A percentile compares a stretch with the other conserved stretches of the same genome.
Evolutionary conservation across 2,113 vertebrate genomes (phyloP).

Genomic region (Azemiops feae): DNA sequence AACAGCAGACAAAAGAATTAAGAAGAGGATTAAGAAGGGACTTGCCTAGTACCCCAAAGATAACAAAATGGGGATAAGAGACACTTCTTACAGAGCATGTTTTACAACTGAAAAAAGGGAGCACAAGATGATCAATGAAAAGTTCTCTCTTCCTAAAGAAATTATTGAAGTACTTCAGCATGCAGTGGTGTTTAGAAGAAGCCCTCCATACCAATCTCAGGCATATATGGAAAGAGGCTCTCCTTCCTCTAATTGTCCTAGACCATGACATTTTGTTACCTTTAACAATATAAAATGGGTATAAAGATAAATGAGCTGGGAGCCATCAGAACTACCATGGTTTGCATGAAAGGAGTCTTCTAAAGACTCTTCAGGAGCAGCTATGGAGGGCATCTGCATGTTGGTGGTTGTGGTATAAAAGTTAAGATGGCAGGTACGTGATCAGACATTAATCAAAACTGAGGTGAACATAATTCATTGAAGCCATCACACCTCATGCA

Average conservation of each 20-base stretch:
- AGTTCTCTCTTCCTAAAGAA: not conserved
- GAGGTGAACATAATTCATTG: not conserved
- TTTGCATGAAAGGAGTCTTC: not conserved
- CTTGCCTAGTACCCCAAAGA: not conserved
- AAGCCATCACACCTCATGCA: not conserved
- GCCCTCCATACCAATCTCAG: not conserved
- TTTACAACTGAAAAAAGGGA: not conserved
- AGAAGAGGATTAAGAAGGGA: not conserved
- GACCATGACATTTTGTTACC: not conserved
- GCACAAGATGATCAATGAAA: not conserved
- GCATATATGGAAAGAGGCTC: not conserved
- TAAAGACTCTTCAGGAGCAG: not conserved
- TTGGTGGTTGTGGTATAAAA: not conserved
- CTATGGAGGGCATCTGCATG: not conserved
- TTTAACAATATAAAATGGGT: not conserved
- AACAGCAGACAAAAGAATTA: not conserved
- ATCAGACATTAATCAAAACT: not conserved
- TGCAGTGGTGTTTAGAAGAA: not conserved
- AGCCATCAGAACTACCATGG: not conserved
- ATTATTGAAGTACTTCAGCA: not conserved
- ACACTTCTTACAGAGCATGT: not conserved
- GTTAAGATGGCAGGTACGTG: not conserved
- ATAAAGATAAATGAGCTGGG: not conserved
- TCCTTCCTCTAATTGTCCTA: not conserved
- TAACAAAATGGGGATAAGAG: not conserved